phyloP scores from a whole-genome alignment of 2,888 invertebrate species.

The Scaptomyza cyrtandrae region DNA sequence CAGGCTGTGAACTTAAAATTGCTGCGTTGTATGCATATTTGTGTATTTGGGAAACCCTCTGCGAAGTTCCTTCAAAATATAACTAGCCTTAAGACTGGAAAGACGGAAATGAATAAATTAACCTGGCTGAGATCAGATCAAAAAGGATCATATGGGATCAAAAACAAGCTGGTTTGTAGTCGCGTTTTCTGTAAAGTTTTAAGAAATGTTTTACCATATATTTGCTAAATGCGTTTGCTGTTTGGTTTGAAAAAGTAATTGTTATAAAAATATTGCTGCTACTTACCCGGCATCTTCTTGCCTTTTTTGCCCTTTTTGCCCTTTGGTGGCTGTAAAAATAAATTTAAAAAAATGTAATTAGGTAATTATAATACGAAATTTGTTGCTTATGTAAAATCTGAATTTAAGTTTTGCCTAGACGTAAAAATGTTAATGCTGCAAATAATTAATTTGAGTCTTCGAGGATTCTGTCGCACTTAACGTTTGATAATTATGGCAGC shows the following conservation, averaged over 20 bases:
- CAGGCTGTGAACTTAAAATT: no score
- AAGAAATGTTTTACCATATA: no score
- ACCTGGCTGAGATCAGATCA: neutral
- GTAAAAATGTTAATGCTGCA: neutral
- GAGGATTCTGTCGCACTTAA: neutral
- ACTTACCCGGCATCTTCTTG: constrained; percentile 83
- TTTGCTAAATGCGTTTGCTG: no score
- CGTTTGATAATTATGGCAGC: neutral
- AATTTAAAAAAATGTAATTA: neutral
- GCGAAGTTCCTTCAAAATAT: no score
- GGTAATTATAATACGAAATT: neutral
- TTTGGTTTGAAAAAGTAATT: no score
- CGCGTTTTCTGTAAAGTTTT: no score
- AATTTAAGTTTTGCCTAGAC: no score
- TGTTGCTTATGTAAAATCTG: neutral
- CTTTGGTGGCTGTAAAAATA: constrained; percentile 82
- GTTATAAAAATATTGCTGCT: no score
- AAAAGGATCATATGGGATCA: neutral
- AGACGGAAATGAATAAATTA: neutral
- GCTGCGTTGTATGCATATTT: no score
- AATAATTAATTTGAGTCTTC: constrained; percentile 4
- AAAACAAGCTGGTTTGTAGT: no score
- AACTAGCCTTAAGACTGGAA: no score
- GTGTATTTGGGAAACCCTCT: no score
- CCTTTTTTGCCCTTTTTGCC: constrained; percentile 83